These are phyloP conservation scores for Sipha flava DNA, from an alignment of 1,140 invertebrate genomes.

Conservation along the genomic window DNA sequence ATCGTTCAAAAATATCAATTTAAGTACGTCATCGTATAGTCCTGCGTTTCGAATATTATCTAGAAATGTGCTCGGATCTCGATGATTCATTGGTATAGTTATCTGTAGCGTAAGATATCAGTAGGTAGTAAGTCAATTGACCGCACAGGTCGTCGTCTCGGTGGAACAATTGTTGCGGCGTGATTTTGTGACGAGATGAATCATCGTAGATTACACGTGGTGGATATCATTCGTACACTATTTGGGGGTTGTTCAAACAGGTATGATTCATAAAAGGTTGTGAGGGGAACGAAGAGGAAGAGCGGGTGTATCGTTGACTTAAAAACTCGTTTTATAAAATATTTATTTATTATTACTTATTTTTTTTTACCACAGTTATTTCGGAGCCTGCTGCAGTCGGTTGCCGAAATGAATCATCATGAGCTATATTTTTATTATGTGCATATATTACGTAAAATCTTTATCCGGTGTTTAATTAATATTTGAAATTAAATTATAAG, in stretches of 20 bases:
- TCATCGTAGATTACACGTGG: not conserved
- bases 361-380: no score
- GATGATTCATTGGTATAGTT: not conserved
- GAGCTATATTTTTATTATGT: no score
- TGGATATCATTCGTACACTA: not conserved
- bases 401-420: not conserved
- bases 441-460: no score
- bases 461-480: no score
- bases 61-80: not conserved
- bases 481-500: no score
- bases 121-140: not conserved
- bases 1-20: no score
- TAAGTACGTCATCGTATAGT: no score
- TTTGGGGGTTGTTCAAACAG: slow-evolving; percentile 6
- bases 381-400: no score
- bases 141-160: not conserved
- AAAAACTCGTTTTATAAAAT: slow-evolving; percentile 3
- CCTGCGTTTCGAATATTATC: no score
- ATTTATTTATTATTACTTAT: not conserved
- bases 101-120: not conserved
- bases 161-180: not conserved
- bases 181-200: not conserved
- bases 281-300: not conserved
- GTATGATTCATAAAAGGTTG: not conserved
- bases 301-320: not conserved